These are phyloP conservation scores for Orthonyx spaldingii DNA, from an alignment of 2,113 vertebrate species.

Conservation along the genomic window DNA sequence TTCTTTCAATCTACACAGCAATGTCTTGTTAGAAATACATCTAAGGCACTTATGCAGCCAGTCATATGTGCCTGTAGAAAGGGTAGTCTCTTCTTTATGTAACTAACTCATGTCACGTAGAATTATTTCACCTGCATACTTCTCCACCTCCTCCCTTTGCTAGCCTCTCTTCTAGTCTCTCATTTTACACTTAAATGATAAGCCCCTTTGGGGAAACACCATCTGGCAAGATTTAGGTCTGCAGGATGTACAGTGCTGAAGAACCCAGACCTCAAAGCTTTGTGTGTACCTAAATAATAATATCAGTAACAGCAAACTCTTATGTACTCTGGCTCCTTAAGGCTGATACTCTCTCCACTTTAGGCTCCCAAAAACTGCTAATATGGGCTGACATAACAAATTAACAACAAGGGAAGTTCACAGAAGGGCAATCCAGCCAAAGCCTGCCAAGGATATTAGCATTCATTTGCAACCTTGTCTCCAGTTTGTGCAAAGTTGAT, in stretches of 20 bases:
- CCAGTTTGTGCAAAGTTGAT: slow-evolving; percentile 70
- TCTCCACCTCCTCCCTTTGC: neutral
- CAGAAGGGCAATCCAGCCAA: slow-evolving; percentile 64
- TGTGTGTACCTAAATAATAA: neutral
- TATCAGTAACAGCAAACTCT: neutral
- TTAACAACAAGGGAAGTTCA: slow-evolving; percentile 75
- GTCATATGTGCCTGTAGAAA: neutral
- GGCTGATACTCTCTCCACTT: slow-evolving; percentile 24
- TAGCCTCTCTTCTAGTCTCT: neutral
- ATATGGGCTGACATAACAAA: slow-evolving; percentile 73
- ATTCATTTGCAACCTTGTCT: slow-evolving; percentile 67
- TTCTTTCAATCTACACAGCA: neutral
- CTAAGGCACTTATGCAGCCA: neutral
- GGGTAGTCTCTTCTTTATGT: neutral
- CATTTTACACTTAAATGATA: neutral
- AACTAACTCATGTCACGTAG: neutral
- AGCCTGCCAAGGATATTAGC: slow-evolving; percentile 68
- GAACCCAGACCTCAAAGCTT: neutral
- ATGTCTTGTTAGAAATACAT: neutral
- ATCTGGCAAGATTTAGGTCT: neutral
- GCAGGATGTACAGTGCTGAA: neutral
- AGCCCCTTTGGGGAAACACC: slow-evolving; percentile 7
- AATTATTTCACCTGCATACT: neutral
- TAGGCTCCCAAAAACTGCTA: slow-evolving; percentile 61
- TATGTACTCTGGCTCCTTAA: neutral